Base-by-base conservation (phyloP, 2,888 invertebrate species). In the Tetranychus truncatus region DNA sequence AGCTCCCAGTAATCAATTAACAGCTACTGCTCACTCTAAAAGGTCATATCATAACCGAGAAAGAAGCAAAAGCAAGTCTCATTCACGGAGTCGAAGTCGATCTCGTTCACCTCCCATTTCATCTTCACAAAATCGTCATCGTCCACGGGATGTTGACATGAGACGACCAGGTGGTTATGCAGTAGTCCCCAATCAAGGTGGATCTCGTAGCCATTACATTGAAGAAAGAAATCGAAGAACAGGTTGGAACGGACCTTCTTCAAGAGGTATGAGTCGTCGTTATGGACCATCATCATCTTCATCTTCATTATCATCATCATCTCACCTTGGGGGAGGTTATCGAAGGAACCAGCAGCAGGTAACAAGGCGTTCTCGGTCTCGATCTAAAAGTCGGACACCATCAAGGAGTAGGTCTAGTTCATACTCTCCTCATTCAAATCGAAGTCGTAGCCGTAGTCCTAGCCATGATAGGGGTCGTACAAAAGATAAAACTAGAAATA, bases 331-430 rank as follows among this genome's bases (percentile, higher is more conserved):
- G 9, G 69, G 69, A 69, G 24, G 69, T 34, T 69, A 21, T 69
- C 20, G 24, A 18, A 9, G 69, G n/a, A 55, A 55, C 15, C 55
- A 55, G 15, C 55, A 55, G 15, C 55, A 55, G 55, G 69, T 20
- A 9, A 20, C 11, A 9, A 21, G 20, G n/a, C 20, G 69, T 18
- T 69, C 69, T 9, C 9, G 24, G 20, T 69, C 69, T 69, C 69
- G 69, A n/a, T 55, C 55, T 9, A 55, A 55, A 55, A 55, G 55
- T 55, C 20, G 69, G 9, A 21, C 69, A 24, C 69, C 21, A 18
- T 69, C 69, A 69, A 9, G 69, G 11, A 69, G 69, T 7, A 69
- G 69, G 24, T 21, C 21, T 77, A 83, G 84, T 79, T 83, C 84
- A 1, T 80, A 84, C 15, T 55, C 55, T 15, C 55, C 55, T 55